Evolutionary conservation across 1,140 invertebrate species (phyloP), one percentile per base, ranked within the genome.

Genomic region (Doryteuthis pealeii): DNA sequence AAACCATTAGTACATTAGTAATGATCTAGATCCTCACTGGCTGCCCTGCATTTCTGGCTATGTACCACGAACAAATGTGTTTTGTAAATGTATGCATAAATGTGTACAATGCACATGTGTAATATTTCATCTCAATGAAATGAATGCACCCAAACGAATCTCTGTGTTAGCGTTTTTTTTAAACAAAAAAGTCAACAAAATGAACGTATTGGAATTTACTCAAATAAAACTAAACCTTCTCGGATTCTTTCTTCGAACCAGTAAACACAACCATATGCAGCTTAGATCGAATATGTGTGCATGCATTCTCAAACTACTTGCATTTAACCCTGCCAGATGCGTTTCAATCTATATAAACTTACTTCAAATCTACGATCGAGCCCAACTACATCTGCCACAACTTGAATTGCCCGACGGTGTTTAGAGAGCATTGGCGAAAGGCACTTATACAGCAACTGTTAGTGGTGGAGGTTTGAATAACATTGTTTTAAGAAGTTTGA

Each of bases 381-480:
- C 22, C 54, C 6, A n/a, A 62, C 54, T 62, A 62, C 10, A 15
- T 28, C 6, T 62, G 54, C 54, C 54, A 62, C 54, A 62, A 22
- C 18, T 62, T n/a, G 54, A 62, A 28, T 62, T 62, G 26, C 54
- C 22, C 22, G 26, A 62, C 26, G 54, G 26, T 62, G 18, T 62
- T 62, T 62, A 62, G 10, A 62, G 54, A 62, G 54, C 54, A 62
- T 62, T 28, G 10, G 54, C 54, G 54, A 62, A 62, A 62, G 54
- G 54, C 54, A 62, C 54, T 62, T 62, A 6, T 62, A 62, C 54
- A 62, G 54, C 54, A 62, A 62, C 54, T 62, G 54, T 62, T 62
- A 62, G 18, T 62, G 54, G 54, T 62, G 18, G 26, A 62, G 54
- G 54, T 22, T 22, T 58, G 18, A 22, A 40, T 40, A 40, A n/a